A percentile compares a stretch with the other conserved stretches of the same genome.
phyloP scores from a whole-genome alignment of 2,113 vertebrate species.

The Sphaerodactylus townsendi region DNA sequence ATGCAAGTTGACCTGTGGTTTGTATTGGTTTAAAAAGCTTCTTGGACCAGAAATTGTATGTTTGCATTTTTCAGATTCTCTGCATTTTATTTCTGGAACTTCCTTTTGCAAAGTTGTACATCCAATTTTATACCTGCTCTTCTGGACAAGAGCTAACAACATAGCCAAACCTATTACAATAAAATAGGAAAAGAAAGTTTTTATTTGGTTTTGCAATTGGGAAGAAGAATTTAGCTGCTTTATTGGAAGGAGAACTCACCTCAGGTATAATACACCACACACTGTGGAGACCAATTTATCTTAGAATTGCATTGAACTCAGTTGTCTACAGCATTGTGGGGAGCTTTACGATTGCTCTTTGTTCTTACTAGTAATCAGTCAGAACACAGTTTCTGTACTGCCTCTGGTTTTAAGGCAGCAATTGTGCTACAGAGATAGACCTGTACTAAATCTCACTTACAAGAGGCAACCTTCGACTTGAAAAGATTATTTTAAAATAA shows the following conservation, averaged over 20 bases:
- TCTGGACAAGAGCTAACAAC: not conserved
- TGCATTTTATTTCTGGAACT: not conserved
- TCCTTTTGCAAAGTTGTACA: not conserved
- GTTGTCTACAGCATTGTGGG: not conserved
- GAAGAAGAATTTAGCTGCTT: not conserved
- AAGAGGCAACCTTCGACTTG: not conserved
- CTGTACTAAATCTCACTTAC: not conserved
- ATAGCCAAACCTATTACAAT: not conserved
- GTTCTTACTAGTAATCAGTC: not conserved
- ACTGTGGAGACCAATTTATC: not conserved
- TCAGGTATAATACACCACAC: not conserved
- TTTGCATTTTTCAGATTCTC: not conserved
- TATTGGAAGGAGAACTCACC: constrained; percentile 13
- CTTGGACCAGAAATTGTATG: not conserved
- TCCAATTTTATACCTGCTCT: not conserved
- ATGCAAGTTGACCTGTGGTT: not conserved
- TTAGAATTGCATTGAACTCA: not conserved
- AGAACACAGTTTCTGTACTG: not conserved
- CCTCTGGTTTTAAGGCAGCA: not conserved
- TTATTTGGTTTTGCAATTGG: not conserved
- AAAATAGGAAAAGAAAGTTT: not conserved
- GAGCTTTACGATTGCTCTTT: constrained; percentile 1
- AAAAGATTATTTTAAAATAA: not conserved
- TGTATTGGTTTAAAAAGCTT: not conserved
- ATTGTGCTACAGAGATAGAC: not conserved